Evolutionary conservation across 2,888 invertebrate species (phyloP), one percentile per base, ranked within the genome.

Genomic region (Adelognathus sp.): DNA sequence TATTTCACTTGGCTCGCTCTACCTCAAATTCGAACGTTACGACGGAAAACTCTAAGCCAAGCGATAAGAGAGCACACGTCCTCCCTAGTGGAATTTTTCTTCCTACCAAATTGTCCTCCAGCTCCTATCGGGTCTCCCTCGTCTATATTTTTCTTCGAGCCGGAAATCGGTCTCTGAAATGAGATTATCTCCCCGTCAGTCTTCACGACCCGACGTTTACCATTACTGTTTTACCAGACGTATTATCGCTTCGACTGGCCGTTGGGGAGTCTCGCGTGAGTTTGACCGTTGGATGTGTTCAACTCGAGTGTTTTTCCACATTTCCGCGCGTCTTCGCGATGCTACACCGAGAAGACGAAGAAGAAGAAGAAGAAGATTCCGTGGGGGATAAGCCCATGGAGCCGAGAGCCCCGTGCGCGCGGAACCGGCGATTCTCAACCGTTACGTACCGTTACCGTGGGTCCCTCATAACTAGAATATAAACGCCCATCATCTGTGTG

Each of bases 381-480:
- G 7, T 4, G 24, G 11, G 18, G 46, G 46, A 46, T 46, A 46
- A 44, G 18, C n/a, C n/a, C n/a, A n/a, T n/a, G n/a, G n/a, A n/a
- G n/a, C n/a, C n/a, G 11, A 46, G 46, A 18, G 24, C 21, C 11
- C 11, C 46, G n/a, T n/a, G n/a, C 16, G 11, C 46, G 46, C 46
- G 46, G 46, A 83, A 85, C 82, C 80, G 75, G 77, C 77, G 82
- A 87, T 86, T 87, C 83, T 76, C 81, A 81, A 86, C 86, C 86
- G 86, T 88, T 86, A 87, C 80, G 80, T 82, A 84, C 87, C 86
- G 87, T 87, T 87, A 87, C 54, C 29, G 70, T 79, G 66, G n/a
- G n/a, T n/a, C n/a, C n/a, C 71, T 71, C 75, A 66, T 72, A 71
- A 70, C 69, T 60, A 66, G 63, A 69, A 71, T 50, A 75, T 75